phyloP scores from a whole-genome alignment of 2,113 vertebrate genomes.

The Panthera uncia region DNA sequence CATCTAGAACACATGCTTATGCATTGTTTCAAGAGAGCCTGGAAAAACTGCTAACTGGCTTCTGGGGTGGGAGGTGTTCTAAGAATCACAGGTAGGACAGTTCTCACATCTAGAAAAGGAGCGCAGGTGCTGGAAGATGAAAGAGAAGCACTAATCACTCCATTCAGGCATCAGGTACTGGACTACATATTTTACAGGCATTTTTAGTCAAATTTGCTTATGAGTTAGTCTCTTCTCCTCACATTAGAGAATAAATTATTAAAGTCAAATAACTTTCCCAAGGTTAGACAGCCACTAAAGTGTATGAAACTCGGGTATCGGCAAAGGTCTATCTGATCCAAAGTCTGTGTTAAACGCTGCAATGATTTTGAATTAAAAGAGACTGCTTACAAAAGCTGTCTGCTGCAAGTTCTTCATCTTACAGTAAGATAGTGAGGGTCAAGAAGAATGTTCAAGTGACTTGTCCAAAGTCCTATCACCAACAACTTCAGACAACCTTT shows the following conservation, averaged over 20 bases:
- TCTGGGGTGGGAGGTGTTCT: background rate
- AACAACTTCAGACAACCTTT: background rate
- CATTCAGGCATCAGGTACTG: background rate
- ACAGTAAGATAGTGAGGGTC: background rate
- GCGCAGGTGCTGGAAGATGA: background rate
- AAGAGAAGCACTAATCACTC: background rate
- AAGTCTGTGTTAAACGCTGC: background rate
- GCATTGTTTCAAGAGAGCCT: background rate
- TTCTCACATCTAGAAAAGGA: background rate
- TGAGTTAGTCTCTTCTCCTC: background rate
- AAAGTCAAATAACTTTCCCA: conserved; percentile 34
- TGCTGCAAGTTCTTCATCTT: background rate
- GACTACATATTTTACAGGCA: background rate
- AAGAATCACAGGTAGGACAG: background rate
- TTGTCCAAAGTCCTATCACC: background rate
- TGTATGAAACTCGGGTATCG: background rate
- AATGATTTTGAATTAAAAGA: conserved; percentile 24
- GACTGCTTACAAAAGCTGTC: background rate
- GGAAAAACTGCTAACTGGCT: background rate
- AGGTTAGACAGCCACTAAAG: background rate
- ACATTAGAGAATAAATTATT: conserved; percentile 16
- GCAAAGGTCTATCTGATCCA: background rate
- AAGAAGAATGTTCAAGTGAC: background rate
- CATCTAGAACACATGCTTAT: background rate
- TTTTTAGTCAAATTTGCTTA: background rate